A percentile compares a stretch with the other conserved stretches of the same genome.
Evolutionary conservation across 2,797 vertebrate species (phyloP).

Genomic region (Diplodus puntazzo): DNA sequence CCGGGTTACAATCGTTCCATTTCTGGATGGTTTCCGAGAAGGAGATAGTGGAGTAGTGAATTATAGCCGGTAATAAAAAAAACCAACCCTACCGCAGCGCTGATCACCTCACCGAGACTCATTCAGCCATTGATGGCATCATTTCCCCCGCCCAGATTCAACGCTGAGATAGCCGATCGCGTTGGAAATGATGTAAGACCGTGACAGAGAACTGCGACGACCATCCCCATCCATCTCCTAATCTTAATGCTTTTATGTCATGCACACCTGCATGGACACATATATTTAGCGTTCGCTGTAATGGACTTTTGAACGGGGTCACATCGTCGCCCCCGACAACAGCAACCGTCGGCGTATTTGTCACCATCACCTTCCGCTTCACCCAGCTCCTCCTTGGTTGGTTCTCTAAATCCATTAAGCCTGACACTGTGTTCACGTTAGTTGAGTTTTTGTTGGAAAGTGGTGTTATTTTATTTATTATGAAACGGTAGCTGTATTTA

Average conservation of each 20-base stretch:
- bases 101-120: constrained; percentile 39
- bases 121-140: constrained; percentile 32
- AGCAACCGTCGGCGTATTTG: constrained; percentile 22
- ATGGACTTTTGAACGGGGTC: constrained; percentile 15
- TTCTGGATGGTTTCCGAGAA: not conserved
- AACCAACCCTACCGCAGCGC: not conserved
- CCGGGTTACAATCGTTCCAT: constrained; percentile 31
- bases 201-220: not conserved
- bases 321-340: not conserved
- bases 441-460: not conserved
- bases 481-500: too few species aligned
- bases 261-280: not conserved
- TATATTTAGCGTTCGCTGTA: not conserved
- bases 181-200: not conserved
- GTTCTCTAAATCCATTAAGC: not conserved
- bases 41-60: constrained; percentile 23
- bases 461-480: not conserved
- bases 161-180: not conserved
- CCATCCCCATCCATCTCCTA: constrained; percentile 6
- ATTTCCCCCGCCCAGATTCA: constrained; percentile 17
- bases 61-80: constrained; percentile 47
- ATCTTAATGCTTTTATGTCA: not conserved
- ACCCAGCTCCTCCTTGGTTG: not conserved
- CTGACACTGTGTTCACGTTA: not conserved
- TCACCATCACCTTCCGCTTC: not conserved